These are phyloP conservation scores for Ophion slaviceki DNA, from an alignment of 2,888 invertebrate species.

Conservation along the genomic window DNA sequence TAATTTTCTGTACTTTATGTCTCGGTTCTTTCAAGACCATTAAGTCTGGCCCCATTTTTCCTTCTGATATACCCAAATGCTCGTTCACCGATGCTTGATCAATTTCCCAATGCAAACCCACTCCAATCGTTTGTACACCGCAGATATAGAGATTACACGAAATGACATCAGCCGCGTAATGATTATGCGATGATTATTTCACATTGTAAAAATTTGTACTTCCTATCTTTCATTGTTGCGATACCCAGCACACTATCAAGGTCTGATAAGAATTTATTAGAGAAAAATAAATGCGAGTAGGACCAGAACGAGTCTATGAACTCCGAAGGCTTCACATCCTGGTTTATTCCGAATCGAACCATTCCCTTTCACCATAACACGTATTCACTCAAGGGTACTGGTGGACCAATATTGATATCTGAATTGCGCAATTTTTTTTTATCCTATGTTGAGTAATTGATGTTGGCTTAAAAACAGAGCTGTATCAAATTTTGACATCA, in stretches of 20 bases:
- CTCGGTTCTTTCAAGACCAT: too few relatives aligned
- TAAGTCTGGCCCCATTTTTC: neutral
- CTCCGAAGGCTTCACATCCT: constrained; percentile 17
- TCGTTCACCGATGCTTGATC: neutral
- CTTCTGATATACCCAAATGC: neutral
- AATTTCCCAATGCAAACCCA: neutral
- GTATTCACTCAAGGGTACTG: constrained; percentile 36
- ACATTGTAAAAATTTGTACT: neutral
- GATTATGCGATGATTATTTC: neutral
- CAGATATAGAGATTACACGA: neutral
- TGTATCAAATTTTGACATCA: neutral
- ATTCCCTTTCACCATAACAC: constrained; percentile 49
- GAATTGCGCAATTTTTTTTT: constrained; percentile 1
- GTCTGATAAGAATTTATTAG: constrained; percentile 9
- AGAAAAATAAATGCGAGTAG: neutral
- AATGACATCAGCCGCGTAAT: neutral
- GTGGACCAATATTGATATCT: constrained; percentile 35
- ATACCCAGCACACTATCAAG: neutral
- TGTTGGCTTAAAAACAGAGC: neutral
- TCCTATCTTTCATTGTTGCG: neutral
- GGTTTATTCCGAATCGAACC: constrained; percentile 31
- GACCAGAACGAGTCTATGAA: neutral
- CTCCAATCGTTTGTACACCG: too few relatives aligned
- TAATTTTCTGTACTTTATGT: too few relatives aligned
- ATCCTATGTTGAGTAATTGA: neutral